phyloP scores from a whole-genome alignment of 2,888 invertebrate genomes.

The Mythimna ferrago region DNA sequence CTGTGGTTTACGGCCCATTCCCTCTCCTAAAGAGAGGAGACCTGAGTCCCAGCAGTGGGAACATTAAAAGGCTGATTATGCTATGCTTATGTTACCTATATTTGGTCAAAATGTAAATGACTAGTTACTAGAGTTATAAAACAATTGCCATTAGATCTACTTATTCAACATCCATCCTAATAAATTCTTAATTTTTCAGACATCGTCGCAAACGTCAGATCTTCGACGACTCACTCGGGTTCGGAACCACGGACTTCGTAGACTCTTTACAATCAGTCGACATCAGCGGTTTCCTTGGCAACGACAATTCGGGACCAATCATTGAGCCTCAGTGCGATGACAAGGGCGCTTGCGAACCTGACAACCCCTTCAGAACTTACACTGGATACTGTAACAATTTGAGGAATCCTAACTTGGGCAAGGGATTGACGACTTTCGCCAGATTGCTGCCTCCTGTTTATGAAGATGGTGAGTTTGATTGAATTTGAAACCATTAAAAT shows the following conservation, averaged over 20 bases:
- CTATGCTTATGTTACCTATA: too few relatives aligned
- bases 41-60: too few relatives aligned
- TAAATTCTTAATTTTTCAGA: slow-evolving; percentile 69
- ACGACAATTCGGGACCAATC: slow-evolving; percentile 90
- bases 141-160: not conserved
- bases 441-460: slow-evolving; percentile 96
- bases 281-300: slow-evolving; percentile 93
- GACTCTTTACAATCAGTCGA: slow-evolving; percentile 95
- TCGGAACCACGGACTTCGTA: slow-evolving; percentile 91
- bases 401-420: slow-evolving; percentile 95
- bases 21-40: too few relatives aligned
- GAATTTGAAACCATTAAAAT: not conserved
- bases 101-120: not conserved
- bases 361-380: slow-evolving; percentile 93
- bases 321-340: slow-evolving; percentile 94
- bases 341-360: slow-evolving; percentile 93
- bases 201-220: slow-evolving; percentile 93
- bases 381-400: slow-evolving; percentile 97
- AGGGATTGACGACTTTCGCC: slow-evolving; percentile 96
- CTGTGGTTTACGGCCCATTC: too few relatives aligned
- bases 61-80: too few relatives aligned
- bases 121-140: not conserved
- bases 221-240: slow-evolving; percentile 91
- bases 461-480: slow-evolving; percentile 93
- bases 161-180: not conserved